Evolutionary conservation across 2,113 vertebrate genomes (phyloP), one percentile per base, ranked within the genome.

Genomic region (Puffinus mauretanicus): DNA sequence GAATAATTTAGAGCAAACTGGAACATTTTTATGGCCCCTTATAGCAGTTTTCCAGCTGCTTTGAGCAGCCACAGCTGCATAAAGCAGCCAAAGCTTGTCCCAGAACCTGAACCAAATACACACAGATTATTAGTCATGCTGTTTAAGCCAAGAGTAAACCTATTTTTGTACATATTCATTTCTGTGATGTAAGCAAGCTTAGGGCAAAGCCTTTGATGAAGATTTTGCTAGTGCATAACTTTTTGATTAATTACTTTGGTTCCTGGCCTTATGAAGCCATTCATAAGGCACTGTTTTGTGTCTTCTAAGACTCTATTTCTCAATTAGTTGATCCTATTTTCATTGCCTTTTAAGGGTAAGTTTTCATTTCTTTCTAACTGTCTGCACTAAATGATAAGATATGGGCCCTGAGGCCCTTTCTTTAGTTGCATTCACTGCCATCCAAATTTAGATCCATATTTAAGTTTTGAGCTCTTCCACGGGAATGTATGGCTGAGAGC

Each of bases 1-100:
- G 78, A 90, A 89, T 85, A 90, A 93, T 89, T 92, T 79, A 95
- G 62, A 93, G 25, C 27, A 80, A 94, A 75, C 47, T 58, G 29
- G 42, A 89, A 64, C 40, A 47, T 30, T 91, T 93, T 89, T 60
- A 64, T 65, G 27, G 30, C 32, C 51, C 32, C 13, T 84, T 73
- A 51, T 17, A 51, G 46, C 76, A 91, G 40, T 70, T 91, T 93
- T 90, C 81, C 34, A 76, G 57, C 70, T 93, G 69, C 42, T 94
- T 86, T 91, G 72, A 81, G 78, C 49, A 93, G 69, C 42, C 82
- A 49, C 15, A 87, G 60, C 52, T 87, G 26, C 27, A n/a, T 49
- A 72, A 87, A 72, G 49, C 62, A 52, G 36, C 24, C 49, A 70
- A 80, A 85, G 34, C 58, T 54, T 52, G 30, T 85, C 62, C 65